phyloP scores from a whole-genome alignment of 2,797 vertebrate genomes.

The Pseudochromis fuscus region DNA sequence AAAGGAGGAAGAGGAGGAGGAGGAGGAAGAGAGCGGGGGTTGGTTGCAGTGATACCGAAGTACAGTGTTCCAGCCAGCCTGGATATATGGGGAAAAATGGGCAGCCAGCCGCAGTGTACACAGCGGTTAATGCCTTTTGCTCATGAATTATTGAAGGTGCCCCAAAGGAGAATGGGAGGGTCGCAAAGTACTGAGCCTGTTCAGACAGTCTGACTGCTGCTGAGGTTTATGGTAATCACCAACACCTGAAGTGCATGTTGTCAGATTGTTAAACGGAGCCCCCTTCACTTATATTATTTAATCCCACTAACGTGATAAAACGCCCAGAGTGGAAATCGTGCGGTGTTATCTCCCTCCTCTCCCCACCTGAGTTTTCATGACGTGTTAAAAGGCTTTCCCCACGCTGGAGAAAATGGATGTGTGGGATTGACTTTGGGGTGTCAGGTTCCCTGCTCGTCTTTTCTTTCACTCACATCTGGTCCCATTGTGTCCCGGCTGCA shows the following conservation, averaged over 20 bases:
- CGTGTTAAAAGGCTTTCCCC: constrained; percentile 45
- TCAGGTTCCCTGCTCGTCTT: constrained; percentile 49
- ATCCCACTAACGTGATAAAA: constrained; percentile 1
- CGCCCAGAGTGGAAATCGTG: not conserved
- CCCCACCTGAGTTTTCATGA: constrained; percentile 24
- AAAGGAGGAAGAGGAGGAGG: constrained; percentile 12
- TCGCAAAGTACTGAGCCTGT: constrained; percentile 42
- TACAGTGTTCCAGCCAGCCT: constrained; percentile 72
- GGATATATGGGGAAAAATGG: constrained; percentile 37
- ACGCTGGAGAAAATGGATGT: constrained; percentile 41
- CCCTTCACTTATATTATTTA: constrained; percentile 19
- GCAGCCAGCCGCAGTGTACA: constrained; percentile 57
- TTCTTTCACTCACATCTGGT: constrained; percentile 55
- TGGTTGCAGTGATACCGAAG: constrained; percentile 76
- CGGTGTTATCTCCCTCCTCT: not conserved
- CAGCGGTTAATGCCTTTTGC: constrained; percentile 68
- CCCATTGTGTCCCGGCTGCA: constrained; percentile 55
- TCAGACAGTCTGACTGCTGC: constrained; percentile 40
- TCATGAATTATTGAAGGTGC: constrained; percentile 80
- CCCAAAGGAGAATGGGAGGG: constrained; percentile 63
- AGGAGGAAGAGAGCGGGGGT: constrained; percentile 43
- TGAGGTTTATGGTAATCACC: constrained; percentile 34
- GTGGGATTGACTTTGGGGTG: constrained; percentile 65
- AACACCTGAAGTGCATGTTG: constrained; percentile 14
- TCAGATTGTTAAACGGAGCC: constrained; percentile 28